These are phyloP conservation scores for Actinopyga echinites DNA, from an alignment of 53 echinoderm and acorn worm species.

Conservation along the genomic window DNA sequence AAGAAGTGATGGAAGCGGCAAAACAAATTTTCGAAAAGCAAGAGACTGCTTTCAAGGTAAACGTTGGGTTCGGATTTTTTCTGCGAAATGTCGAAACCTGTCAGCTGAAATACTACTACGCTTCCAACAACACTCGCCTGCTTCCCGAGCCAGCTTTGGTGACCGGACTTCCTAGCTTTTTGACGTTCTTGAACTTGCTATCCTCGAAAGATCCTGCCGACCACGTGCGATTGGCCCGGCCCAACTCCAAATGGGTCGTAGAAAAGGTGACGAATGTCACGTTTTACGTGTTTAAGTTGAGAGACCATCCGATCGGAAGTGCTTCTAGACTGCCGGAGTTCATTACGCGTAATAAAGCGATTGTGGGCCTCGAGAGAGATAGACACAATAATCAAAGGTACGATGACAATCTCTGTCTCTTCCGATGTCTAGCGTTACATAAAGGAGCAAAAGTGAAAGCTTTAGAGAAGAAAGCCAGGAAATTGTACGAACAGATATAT, in stretches of 20 bases:
- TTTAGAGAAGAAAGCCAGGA: constrained; percentile 6
- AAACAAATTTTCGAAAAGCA: background rate
- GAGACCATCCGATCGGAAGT: constrained; percentile 41
- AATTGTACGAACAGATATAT: background rate
- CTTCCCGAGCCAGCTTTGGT: constrained; percentile 10
- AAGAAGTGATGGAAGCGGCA: background rate
- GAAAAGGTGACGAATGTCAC: constrained; percentile 32
- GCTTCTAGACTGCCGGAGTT: background rate
- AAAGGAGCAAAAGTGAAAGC: background rate
- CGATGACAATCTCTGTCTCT: constrained; percentile 36
- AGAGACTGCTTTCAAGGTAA: constrained; percentile 31
- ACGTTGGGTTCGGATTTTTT: constrained; percentile 46
- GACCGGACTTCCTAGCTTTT: background rate
- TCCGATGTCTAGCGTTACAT: constrained; percentile 41
- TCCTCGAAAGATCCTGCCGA: background rate
- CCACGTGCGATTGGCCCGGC: background rate
- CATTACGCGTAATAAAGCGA: background rate
- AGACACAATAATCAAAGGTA: background rate
- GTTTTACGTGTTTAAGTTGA: constrained; percentile 38
- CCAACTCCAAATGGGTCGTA: constrained; percentile 43
- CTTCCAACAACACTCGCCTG: constrained; percentile 39
- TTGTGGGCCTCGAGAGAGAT: background rate
- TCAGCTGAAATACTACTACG: constrained; percentile 41
- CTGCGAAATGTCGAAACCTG: constrained; percentile 48
- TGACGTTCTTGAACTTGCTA: background rate